Conservation (phyloP, 2,888 invertebrate genomes). For the Coleophora deauratella region DNA sequence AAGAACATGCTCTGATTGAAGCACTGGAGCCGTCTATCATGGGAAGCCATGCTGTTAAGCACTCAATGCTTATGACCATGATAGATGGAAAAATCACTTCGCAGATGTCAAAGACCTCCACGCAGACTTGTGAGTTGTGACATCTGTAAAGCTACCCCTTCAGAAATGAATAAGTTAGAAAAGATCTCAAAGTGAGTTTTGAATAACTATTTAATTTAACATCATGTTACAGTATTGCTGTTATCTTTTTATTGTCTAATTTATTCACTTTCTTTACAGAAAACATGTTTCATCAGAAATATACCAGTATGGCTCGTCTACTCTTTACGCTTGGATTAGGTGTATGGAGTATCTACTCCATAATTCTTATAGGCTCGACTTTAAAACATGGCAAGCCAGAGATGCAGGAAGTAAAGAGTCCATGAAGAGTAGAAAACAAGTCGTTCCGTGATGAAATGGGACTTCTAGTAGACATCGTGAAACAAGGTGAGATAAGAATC, state of each 20-base stretch:
- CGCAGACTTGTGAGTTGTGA: slow-evolving; percentile 8
- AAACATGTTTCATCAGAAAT: slow-evolving; percentile 1
- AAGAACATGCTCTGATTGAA: slow-evolving; percentile 5
- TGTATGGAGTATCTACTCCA: slow-evolving; percentile 14
- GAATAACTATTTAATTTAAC: background rate
- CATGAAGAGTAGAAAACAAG: background rate
- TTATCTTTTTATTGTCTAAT: background rate
- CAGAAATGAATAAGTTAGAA: background rate
- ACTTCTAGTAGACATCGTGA: slow-evolving; percentile 14
- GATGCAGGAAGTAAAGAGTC: slow-evolving; percentile 6
- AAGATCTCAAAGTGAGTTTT: background rate
- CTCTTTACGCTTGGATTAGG: slow-evolving; percentile 14
- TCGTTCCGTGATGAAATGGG: slow-evolving; percentile 2
- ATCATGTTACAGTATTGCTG: background rate
- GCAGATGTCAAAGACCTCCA: slow-evolving; percentile 7
- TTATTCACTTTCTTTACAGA: background rate
- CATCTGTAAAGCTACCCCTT: slow-evolving; percentile 4
- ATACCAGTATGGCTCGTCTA: slow-evolving; percentile 5
- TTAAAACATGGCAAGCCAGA: slow-evolving; percentile 12
- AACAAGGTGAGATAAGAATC: slow-evolving; percentile 19
- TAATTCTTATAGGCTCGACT: slow-evolving; percentile 9
- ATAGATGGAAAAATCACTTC: slow-evolving; percentile 11
- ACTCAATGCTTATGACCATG: slow-evolving; percentile 8
- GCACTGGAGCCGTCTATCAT: slow-evolving; percentile 6
- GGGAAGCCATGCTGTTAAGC: slow-evolving; percentile 4